Evolutionary conservation across 2,888 invertebrate genomes (phyloP), one percentile per base, ranked within the genome.

Genomic region (Rhynchonema sp.): DNA sequence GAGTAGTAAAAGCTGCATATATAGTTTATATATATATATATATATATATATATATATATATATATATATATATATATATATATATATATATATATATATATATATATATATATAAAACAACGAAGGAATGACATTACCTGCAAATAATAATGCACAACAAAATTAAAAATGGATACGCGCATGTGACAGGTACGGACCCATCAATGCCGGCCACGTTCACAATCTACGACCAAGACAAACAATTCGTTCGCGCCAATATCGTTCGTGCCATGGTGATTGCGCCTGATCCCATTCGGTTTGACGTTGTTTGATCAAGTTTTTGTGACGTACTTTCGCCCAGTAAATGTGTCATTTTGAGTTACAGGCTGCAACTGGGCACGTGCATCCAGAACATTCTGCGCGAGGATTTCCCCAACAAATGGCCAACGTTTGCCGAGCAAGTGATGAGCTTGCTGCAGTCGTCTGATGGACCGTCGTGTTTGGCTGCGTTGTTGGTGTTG

Each of bases 261-360:
- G 86, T 98, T n/a, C 91, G 94, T 74, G 92, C 94, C 55, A 83
- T 92, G 60, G 86, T 92, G 2, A 86, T 86, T 74, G 85, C 91
- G 52, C 90, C 92, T 9, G 89, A 91, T 64, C 79, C 90, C 27
- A 27, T 55, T 23, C 22, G 55, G 55, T 55, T 17, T 52, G 52
- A 25, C n/a, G 52, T 52, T 52, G 22, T 52, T 22, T 52, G n/a
- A 17, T 23, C 3, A 9, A 52, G 6, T 52, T n/a, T 52, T 3
- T 38, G 17, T 17, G 38, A 13, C 38, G 17, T 17, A 17, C 17
- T 38, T 38, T 38, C 38, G 6, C 38, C 17, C 9, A 17, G 38
- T 38, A 38, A 17, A 17, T 6, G 17, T 38, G 38, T 38, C 38
- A 17, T 38, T 38, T 38, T 38, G n/a, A 23, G 6, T 17, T 28